Percentiles rank a stretch among this genome's conserved stretches.
Evolutionary conservation across 1,140 invertebrate species (phyloP).

Genomic region (Bombus difficillimus): DNA sequence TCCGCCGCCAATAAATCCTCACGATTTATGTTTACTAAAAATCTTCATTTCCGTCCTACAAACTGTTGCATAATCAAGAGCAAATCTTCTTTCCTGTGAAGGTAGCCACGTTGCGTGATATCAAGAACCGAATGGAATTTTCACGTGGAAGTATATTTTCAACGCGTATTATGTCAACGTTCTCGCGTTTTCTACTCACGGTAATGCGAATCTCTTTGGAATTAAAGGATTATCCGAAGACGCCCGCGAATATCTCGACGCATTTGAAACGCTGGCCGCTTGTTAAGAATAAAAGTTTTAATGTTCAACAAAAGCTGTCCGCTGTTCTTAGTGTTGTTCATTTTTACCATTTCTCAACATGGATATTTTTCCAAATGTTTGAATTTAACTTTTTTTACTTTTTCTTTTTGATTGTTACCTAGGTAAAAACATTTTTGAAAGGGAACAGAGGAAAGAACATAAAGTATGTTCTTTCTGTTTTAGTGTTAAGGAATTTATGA

Average conservation of each 20-base stretch:
- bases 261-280: neutral
- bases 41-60: constrained; percentile 35
- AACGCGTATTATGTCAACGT: neutral
- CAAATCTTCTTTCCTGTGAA: constrained; percentile 20
- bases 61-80: constrained; percentile 42
- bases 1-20: neutral
- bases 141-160: constrained; percentile 1
- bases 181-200: neutral
- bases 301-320: neutral
- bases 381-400: too few relatives aligned
- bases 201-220: constrained; percentile 7
- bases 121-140: neutral
- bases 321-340: too few relatives aligned
- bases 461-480: too few relatives aligned
- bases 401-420: too few relatives aligned
- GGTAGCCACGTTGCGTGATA: neutral
- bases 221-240: constrained; percentile 2
- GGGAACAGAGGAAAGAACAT: too few relatives aligned
- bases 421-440: too few relatives aligned
- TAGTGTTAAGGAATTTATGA: too few relatives aligned
- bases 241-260: neutral
- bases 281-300: constrained; percentile 16
- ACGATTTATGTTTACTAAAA: constrained; percentile 47
- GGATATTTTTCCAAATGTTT: neutral
- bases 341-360: neutral